A percentile compares a stretch with the other conserved stretches of the same genome.
Evolutionary conservation across 2,888 invertebrate genomes (phyloP).

Genomic region (Dynastes grantii): DNA sequence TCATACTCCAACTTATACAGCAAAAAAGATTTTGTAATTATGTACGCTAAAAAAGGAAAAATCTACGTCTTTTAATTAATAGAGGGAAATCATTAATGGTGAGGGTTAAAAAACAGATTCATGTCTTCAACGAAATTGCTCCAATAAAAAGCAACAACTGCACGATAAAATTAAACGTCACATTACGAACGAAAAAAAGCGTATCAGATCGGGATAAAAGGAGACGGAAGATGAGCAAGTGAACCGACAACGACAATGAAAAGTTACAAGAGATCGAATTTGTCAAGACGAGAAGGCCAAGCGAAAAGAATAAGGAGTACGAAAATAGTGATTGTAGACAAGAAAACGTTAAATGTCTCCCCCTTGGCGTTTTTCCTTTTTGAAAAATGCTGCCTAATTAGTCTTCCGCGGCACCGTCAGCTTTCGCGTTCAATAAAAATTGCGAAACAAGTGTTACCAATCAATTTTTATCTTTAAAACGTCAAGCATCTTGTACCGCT

Average conservation of each 20-base stretch:
- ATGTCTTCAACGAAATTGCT: constrained; percentile 40
- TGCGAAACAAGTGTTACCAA: neutral
- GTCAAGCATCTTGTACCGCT: too few relatives aligned
- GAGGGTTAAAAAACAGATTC: constrained; percentile 34
- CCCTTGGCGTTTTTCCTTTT: constrained; percentile 38
- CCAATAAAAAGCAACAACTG: constrained; percentile 47
- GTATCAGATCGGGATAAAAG: constrained; percentile 12
- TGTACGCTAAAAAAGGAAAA: neutral
- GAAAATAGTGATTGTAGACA: constrained; percentile 17
- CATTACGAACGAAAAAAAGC: constrained; percentile 31
- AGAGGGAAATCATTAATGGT: constrained; percentile 22
- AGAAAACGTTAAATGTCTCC: constrained; percentile 26
- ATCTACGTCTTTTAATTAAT: constrained; percentile 32
- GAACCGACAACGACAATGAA: constrained; percentile 35
- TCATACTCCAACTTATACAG: too few relatives aligned
- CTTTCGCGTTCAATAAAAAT: neutral
- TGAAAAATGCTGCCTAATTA: constrained; percentile 56
- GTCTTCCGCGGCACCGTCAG: constrained; percentile 51
- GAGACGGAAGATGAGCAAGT: constrained; percentile 27
- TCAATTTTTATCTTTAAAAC: neutral
- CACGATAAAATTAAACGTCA: constrained; percentile 42
- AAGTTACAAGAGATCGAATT: constrained; percentile 43
- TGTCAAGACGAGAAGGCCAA: constrained; percentile 22
- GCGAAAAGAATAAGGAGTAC: neutral
- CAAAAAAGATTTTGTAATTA: too few relatives aligned